These are phyloP conservation scores for Narcine bancroftii DNA, from an alignment of 2,113 vertebrate genomes.

Conservation along the genomic window DNA sequence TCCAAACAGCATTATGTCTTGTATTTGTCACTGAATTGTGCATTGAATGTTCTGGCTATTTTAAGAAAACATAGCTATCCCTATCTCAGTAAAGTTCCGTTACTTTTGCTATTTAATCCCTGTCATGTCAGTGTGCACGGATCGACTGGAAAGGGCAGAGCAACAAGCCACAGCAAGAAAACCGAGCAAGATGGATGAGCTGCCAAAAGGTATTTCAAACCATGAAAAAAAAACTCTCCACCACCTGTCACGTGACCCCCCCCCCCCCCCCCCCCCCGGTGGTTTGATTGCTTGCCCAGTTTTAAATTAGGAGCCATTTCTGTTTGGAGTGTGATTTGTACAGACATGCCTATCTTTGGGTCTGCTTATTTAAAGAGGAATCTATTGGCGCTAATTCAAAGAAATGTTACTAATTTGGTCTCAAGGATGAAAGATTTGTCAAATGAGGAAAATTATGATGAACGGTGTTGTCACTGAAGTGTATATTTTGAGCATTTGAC, in stretches of 20 bases:
- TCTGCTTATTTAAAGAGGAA: too few species aligned
- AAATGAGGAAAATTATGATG: too few species aligned
- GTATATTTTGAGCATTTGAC: too few species aligned
- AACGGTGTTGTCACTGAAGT: too few species aligned
- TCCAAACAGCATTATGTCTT: too few species aligned
- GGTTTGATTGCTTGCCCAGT: neutral
- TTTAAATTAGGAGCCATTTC: neutral
- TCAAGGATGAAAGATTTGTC: too few species aligned
- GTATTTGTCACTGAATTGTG: too few species aligned
- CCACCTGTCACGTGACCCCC: neutral
- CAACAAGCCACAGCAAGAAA: neutral
- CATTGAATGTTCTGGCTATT: neutral
- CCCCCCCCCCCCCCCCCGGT: too few species aligned
- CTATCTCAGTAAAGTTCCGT: neutral
- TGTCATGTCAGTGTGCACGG: neutral
- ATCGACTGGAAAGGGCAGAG: neutral
- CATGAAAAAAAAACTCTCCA: neutral
- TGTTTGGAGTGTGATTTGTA: too few species aligned
- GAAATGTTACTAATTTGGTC: too few species aligned
- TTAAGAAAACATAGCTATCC: neutral
- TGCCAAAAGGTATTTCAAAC: neutral
- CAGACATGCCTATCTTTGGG: too few species aligned
- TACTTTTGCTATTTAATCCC: neutral
- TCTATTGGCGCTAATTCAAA: too few species aligned
- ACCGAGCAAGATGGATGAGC: constrained; percentile 18